phyloP scores from a whole-genome alignment of 1,140 invertebrate genomes.

The Calosoma granatense region DNA sequence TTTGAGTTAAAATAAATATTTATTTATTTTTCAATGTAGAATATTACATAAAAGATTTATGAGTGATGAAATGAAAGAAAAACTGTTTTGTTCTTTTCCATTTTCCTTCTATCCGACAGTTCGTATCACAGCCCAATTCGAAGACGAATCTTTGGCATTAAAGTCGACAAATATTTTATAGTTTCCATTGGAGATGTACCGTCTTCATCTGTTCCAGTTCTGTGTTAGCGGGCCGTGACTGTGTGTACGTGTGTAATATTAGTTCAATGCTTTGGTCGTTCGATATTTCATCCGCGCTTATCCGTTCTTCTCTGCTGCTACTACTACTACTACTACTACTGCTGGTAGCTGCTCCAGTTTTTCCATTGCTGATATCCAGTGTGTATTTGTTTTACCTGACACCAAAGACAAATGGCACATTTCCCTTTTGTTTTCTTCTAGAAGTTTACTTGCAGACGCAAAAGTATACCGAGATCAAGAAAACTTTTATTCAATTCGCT shows the following conservation, averaged over 20 bases:
- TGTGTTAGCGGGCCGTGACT: too few relatives aligned
- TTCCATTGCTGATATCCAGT: not conserved
- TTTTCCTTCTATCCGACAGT: too few relatives aligned
- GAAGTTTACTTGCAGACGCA: conserved; percentile 1
- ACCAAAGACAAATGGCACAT: not conserved
- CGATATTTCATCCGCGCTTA: not conserved
- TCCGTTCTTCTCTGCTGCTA: too few relatives aligned
- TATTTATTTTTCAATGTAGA: too few relatives aligned
- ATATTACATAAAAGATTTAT: too few relatives aligned
- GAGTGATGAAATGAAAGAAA: too few relatives aligned
- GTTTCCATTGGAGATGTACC: not conserved
- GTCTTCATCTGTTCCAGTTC: not conserved
- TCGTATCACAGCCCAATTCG: not conserved
- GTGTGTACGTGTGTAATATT: too few relatives aligned
- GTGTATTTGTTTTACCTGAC: conserved; percentile 4
- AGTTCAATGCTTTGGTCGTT: not conserved
- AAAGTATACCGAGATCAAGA: not conserved
- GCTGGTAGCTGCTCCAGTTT: too few relatives aligned
- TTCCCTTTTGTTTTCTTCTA: not conserved
- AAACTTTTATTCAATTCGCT: conserved; percentile 5
- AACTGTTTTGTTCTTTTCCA: too few relatives aligned
- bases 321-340: too few relatives aligned
- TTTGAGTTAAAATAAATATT: too few relatives aligned
- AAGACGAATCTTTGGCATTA: not conserved
- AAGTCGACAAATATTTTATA: not conserved